These are phyloP conservation scores for Callipepla squamata DNA, from an alignment of 2,113 vertebrate genomes.

Conservation along the genomic window DNA sequence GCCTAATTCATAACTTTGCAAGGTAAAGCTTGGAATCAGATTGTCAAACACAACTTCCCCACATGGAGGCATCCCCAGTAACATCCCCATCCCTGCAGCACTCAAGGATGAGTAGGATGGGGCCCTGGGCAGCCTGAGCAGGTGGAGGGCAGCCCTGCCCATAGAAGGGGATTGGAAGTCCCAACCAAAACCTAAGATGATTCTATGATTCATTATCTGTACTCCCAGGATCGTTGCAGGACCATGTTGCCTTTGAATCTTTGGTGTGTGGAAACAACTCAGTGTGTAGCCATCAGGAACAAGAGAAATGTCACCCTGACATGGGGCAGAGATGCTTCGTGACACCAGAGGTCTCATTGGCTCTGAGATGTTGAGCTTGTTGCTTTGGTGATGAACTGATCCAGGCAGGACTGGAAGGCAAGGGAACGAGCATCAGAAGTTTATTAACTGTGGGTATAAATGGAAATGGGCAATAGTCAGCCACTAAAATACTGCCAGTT, in stretches of 20 bases:
- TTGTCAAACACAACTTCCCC: background rate
- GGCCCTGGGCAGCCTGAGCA: too few relatives aligned
- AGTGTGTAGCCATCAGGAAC: background rate
- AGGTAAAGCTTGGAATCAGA: slow-evolving; percentile 15
- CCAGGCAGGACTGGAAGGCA: background rate
- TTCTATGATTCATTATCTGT: background rate
- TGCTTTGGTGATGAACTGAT: background rate
- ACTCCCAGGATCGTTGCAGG: background rate
- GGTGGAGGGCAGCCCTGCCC: too few relatives aligned
- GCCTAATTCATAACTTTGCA: background rate
- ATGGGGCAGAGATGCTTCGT: background rate
- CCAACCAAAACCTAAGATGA: too few relatives aligned
- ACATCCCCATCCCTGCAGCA: too few relatives aligned
- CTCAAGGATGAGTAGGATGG: too few relatives aligned
- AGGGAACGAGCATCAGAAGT: background rate
- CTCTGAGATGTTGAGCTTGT: background rate
- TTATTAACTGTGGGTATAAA: background rate
- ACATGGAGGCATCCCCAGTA: too few relatives aligned
- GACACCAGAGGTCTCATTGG: background rate
- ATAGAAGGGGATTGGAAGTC: too few relatives aligned
- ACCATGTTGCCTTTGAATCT: background rate
- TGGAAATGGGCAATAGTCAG: slow-evolving; percentile 3
- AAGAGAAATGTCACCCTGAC: background rate
- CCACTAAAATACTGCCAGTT: background rate
- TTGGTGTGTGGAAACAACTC: background rate